Evolutionary conservation across 2,113 vertebrate genomes (phyloP).

Genomic region (Pipra filicauda): DNA sequence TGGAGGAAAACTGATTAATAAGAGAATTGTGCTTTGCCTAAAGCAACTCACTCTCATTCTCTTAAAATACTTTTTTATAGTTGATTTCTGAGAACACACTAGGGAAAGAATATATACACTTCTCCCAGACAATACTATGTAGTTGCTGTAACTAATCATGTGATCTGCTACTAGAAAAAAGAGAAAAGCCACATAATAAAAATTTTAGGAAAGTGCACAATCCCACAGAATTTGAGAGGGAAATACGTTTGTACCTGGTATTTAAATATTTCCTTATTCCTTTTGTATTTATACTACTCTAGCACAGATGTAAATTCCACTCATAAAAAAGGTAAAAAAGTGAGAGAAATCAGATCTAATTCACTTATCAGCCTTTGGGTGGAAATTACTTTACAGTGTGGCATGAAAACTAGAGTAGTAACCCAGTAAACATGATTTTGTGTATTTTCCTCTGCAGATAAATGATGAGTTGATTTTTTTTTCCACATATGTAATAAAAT

Average conservation of each 20-base stretch:
- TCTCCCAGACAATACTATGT: not conserved
- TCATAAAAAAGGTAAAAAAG: not conserved
- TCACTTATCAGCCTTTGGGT: not conserved
- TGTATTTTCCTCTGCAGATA: not conserved
- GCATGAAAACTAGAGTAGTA: not conserved
- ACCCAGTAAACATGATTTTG: not conserved
- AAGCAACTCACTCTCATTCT: not conserved
- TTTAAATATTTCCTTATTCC: not conserved
- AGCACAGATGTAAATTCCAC: not conserved
- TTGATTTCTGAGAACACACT: not conserved
- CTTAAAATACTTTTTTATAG: not conserved
- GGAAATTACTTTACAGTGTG: not conserved
- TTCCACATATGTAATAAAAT: slow-evolving; percentile 2
- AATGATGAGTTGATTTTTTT: not conserved
- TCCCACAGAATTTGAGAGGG: not conserved
- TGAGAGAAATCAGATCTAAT: not conserved
- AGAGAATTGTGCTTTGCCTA: not conserved
- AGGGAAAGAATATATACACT: not conserved
- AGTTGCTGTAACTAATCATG: not conserved
- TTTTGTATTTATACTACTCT: not conserved
- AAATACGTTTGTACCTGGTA: not conserved
- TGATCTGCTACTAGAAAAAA: not conserved
- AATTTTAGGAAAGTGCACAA: not conserved
- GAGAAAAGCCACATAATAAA: not conserved
- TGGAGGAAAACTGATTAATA: not conserved